Evolutionary conservation across 53 echinoderm and acorn worm species (phyloP), one percentile per base, ranked within the genome.

Genomic region (Hippasteria phrygiana): DNA sequence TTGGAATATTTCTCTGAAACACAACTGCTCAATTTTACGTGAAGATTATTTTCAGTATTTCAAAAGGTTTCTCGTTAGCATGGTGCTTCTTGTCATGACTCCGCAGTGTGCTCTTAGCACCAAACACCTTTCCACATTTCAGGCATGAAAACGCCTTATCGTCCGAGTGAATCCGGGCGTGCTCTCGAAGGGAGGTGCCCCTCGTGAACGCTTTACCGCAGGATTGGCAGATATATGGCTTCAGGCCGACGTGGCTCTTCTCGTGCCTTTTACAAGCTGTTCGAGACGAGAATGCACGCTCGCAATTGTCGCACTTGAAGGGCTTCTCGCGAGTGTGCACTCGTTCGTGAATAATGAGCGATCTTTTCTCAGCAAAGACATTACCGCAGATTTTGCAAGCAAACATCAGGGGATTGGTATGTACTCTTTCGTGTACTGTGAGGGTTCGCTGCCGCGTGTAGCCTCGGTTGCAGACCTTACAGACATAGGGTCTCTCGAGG

Each of bases 261-360:
- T 85, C 85, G 22, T 85, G 85, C n/a, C 85, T 16, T 38, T 71
- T 85, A 32, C 85, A 85, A 47, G 85, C 85, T 9, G 85, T 85
- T 5, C 85, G 69, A 3, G 85, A 85, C 7, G 85, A 85, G 33
- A 85, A 85, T 11, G 85, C 48, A 3, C 85, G 85, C 9, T 80
- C 73, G 22, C 89, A 89, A 16, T 71, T 28, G 12, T 31, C 13
- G 62, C 89, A 89, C 26, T 80, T 72, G n/a, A 80, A 89, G 18
- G 89, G 89, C 43, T 45, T 89, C 54, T 89, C 89, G 12, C 85
- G 85, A 38, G 85, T 85, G 54, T 85, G 85, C 0, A 85, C 85
- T 5, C 85, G 47, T 46, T 85, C 85, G 22, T 85, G 85, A 29
- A 85, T 85, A 13, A 85, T 11, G 3, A 85, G 48, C n/a, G 85